phyloP scores from a whole-genome alignment of 2,113 vertebrate genomes.

The Motacilla alba region DNA sequence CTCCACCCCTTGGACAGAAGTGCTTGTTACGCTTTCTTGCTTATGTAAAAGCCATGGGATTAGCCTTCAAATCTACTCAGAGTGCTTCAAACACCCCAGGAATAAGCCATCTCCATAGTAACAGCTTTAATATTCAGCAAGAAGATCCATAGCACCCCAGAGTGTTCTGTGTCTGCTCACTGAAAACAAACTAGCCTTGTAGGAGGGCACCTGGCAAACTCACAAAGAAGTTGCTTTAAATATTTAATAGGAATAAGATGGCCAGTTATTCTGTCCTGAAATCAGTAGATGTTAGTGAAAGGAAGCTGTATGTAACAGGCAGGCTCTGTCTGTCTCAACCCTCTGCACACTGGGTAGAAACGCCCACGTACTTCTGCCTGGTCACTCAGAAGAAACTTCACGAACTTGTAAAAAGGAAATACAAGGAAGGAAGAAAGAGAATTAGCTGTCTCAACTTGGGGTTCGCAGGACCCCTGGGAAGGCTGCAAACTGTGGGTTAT shows the following conservation, averaged over 20 bases:
- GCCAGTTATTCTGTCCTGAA: neutral
- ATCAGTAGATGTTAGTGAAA: neutral
- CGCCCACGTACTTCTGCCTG: neutral
- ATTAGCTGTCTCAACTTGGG: neutral
- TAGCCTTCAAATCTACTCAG: conserved; percentile 61
- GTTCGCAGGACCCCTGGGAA: neutral
- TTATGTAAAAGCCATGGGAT: conserved; percentile 56
- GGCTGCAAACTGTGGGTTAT: neutral
- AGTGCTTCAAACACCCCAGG: conserved; percentile 19
- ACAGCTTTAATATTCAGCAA: conserved; percentile 56
- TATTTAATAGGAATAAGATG: neutral
- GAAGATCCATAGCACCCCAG: neutral
- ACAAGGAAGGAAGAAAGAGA: neutral
- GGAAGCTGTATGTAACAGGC: neutral
- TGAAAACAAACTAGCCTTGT: conserved; percentile 3
- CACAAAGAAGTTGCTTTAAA: conserved; percentile 12
- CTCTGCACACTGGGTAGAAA: neutral
- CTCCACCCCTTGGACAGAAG: neutral
- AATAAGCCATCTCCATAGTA: conserved; percentile 64
- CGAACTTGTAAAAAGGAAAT: neutral
- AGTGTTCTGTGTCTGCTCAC: neutral
- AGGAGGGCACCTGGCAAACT: neutral
- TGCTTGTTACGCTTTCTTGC: neutral
- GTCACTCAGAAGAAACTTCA: neutral
- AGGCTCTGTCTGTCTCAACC: neutral